Base-by-base conservation (phyloP, 2,888 invertebrate species). In the Lycocerus yunnanus region DNA sequence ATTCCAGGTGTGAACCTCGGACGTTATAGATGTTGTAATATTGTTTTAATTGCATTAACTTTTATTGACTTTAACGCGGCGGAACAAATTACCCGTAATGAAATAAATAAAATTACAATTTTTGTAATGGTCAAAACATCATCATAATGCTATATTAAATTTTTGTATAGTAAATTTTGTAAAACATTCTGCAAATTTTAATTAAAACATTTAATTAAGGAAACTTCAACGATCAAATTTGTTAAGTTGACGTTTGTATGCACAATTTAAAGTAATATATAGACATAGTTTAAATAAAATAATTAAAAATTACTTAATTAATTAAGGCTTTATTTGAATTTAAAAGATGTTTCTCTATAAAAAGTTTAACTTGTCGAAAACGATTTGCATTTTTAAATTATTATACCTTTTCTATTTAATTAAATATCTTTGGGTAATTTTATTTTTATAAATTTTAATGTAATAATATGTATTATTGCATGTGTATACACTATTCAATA, bases 121-220 rank as follows among this genome's bases (percentile, higher is more conserved):
- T 27, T 43, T 43, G 43, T 43, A 43, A 43, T 8, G 43, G 43
- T 43, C 43, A 43, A n/a, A 43, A 43, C n/a, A n/a, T 43, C 43
- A n/a, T 6, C n/a, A 43, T 43, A 43, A 43, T n/a, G n/a, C 21
- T 24, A 24, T 43, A 43, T 43, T n/a, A 43, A 43, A 43, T 43
- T 43, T 43, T 43, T 43, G 43, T 43, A 43, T 43, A 43, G 43
- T 43, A n/a, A 43, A 43, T 43, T 43, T 13, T 43, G 43, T 63
- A 63, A 60, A 63, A 20, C 20, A 63, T 63, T 63, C 20, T 63
- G 18, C 20, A 63, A 16, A 63, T 63, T 63, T 63, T 63, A 63
- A 63, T 63, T 63, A 63, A 63, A 63, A 63, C 61, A 63, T 63
- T 63, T 63, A 63, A 63, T 63, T 63, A 63, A 63, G 20, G 61